Conservation (phyloP, 2,113 vertebrate species). For the Dolichotis patagonum region DNA sequence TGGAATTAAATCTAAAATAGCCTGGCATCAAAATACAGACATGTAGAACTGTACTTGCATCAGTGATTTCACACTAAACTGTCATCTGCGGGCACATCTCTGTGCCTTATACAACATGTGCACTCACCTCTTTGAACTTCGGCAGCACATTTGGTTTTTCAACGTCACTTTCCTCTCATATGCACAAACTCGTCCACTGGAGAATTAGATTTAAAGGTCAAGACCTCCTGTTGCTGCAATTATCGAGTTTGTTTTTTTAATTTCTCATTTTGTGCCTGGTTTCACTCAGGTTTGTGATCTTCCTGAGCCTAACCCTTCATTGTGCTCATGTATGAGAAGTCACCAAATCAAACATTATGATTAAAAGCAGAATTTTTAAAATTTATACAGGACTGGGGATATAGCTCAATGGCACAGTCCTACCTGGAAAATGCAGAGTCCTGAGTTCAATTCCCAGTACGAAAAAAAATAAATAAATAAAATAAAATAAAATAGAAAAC, state of each 20-base stretch:
- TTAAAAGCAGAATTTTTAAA: slow-evolving; percentile 19
- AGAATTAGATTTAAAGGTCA: slow-evolving; percentile 57
- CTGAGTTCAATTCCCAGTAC: too few species aligned
- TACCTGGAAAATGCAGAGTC: too few species aligned
- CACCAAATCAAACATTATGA: neutral
- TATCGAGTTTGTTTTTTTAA: slow-evolving; percentile 31
- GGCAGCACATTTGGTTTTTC: neutral
- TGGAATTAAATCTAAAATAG: neutral
- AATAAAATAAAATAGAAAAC: neutral
- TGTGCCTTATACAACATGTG: neutral
- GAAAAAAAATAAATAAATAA: too few species aligned
- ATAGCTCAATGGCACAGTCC: too few species aligned
- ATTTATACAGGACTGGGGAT: neutral
- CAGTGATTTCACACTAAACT: neutral
- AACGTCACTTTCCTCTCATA: neutral
- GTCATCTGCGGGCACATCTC: neutral
- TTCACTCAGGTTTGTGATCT: slow-evolving; percentile 22
- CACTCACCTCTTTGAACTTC: slow-evolving; percentile 44
- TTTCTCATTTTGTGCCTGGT: slow-evolving; percentile 44
- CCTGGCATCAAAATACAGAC: slow-evolving; percentile 5
- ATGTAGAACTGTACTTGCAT: neutral
- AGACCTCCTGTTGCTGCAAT: neutral
- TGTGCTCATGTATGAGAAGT: neutral
- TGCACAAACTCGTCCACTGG: neutral
- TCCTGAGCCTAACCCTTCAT: neutral